Conservation (phyloP, 2,797 vertebrate species). For the Lycodopsis pacificus region DNA sequence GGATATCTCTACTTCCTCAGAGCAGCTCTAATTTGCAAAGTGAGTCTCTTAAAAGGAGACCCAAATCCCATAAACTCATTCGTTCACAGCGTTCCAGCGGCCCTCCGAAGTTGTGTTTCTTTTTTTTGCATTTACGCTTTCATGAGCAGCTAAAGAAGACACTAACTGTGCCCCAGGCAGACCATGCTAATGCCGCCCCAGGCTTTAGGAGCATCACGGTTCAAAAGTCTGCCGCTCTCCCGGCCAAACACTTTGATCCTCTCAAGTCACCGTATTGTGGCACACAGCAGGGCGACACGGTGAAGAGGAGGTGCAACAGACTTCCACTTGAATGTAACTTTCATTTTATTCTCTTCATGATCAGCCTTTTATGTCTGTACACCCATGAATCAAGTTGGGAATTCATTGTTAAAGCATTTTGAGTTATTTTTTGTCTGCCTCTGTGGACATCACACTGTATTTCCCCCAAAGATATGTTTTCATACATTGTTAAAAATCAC, state of each 20-base stretch:
- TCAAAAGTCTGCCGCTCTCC: constrained; percentile 61
- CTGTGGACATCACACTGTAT: not conserved
- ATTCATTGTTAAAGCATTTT: constrained; percentile 6
- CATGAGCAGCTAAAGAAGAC: constrained; percentile 71
- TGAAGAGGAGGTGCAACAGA: constrained; percentile 39
- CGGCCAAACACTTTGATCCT: constrained; percentile 71
- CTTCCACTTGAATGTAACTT: constrained; percentile 37
- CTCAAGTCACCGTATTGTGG: constrained; percentile 55
- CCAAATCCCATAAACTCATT: constrained; percentile 46
- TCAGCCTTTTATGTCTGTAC: constrained; percentile 9
- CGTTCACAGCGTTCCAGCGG: constrained; percentile 44
- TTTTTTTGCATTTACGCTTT: constrained; percentile 60
- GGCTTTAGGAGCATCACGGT: constrained; percentile 64
- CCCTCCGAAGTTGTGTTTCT: constrained; percentile 58
- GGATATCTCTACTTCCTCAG: constrained; percentile 4
- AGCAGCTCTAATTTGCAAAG: constrained; percentile 38
- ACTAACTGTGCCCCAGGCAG: constrained; percentile 66
- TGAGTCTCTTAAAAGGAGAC: constrained; percentile 31
- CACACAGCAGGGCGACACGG: constrained; percentile 40
- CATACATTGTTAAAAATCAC: constrained; percentile 12
- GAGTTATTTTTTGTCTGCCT: not conserved
- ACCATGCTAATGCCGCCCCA: constrained; percentile 69
- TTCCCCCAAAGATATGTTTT: not conserved
- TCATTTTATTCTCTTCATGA: constrained; percentile 13
- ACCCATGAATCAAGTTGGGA: not conserved